phyloP scores from a whole-genome alignment of 2,888 invertebrate genomes.

The Lycaena phlaeas region DNA sequence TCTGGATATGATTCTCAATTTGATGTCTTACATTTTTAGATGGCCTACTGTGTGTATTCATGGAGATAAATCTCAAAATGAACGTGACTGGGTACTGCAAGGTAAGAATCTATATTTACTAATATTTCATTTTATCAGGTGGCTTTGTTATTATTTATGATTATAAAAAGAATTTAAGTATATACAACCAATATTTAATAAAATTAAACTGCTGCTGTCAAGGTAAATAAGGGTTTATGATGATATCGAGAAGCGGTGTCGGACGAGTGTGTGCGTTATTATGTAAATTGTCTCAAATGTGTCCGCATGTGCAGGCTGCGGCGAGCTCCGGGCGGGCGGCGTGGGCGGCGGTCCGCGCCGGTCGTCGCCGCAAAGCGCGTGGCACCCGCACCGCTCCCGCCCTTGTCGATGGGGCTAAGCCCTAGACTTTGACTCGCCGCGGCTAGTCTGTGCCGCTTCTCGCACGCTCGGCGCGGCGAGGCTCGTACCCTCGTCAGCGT shows the following conservation, averaged over 20 bases:
- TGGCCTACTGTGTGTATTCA: constrained; percentile 93
- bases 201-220: constrained; percentile 6
- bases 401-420: constrained; percentile 54
- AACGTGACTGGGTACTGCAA: constrained; percentile 93
- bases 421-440: constrained; percentile 50
- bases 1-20: too few relatives aligned
- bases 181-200: not conserved
- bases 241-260: constrained; percentile 44
- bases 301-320: constrained; percentile 70
- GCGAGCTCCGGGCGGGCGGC: constrained; percentile 50
- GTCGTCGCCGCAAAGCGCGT: constrained; percentile 34
- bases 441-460: constrained; percentile 66
- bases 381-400: constrained; percentile 42
- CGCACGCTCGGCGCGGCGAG: constrained; percentile 27
- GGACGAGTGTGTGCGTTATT: constrained; percentile 30
- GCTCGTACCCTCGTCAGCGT: constrained; percentile 26
- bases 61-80: constrained; percentile 95
- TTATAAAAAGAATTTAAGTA: constrained; percentile 1
- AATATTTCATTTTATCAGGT: not conserved
- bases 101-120: constrained; percentile 58
- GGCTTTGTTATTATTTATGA: constrained; percentile 6
- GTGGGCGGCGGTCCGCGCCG: constrained; percentile 40
- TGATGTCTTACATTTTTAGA: constrained; percentile 41
- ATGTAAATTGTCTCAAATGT: constrained; percentile 32
- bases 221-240: constrained; percentile 7